Evolutionary conservation across 2,113 vertebrate genomes (phyloP).

Genomic region (Phalacrocorax brasilianus): DNA sequence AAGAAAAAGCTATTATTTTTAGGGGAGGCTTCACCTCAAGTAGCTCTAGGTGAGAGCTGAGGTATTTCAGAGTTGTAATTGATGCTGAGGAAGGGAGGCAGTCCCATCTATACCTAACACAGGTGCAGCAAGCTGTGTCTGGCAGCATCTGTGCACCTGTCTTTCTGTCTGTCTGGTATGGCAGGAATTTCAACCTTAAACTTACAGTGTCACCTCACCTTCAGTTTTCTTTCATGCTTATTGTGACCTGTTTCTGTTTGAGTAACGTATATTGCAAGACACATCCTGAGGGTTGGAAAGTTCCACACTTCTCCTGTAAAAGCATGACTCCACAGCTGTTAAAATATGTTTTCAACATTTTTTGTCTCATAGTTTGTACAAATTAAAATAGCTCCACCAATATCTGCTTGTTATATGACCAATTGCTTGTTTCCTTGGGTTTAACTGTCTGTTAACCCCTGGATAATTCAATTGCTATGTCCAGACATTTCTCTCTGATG

Average conservation of each 20-base stretch:
- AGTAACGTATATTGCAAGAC: background rate
- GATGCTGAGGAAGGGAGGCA: background rate
- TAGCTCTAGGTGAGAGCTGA: background rate
- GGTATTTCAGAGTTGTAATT: background rate
- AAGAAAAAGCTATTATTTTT: background rate
- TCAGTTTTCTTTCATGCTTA: background rate
- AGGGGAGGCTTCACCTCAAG: background rate
- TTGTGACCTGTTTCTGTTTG: background rate
- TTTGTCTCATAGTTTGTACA: background rate
- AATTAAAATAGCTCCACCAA: background rate
- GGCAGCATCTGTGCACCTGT: background rate
- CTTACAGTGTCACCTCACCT: background rate
- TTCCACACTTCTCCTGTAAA: background rate
- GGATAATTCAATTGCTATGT: background rate
- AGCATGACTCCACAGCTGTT: background rate
- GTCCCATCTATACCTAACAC: fast-evolving
- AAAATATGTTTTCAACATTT: background rate
- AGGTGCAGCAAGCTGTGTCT: background rate
- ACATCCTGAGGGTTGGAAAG: background rate
- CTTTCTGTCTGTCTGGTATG: background rate
- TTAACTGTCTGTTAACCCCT: background rate
- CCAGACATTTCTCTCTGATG: background rate
- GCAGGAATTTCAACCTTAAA: background rate
- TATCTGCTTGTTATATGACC: background rate
- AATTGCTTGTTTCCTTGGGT: background rate